Evolutionary conservation across 2,797 vertebrate genomes (phyloP), one percentile per base, ranked within the genome.

Genomic region (Labroides dimidiatus): DNA sequence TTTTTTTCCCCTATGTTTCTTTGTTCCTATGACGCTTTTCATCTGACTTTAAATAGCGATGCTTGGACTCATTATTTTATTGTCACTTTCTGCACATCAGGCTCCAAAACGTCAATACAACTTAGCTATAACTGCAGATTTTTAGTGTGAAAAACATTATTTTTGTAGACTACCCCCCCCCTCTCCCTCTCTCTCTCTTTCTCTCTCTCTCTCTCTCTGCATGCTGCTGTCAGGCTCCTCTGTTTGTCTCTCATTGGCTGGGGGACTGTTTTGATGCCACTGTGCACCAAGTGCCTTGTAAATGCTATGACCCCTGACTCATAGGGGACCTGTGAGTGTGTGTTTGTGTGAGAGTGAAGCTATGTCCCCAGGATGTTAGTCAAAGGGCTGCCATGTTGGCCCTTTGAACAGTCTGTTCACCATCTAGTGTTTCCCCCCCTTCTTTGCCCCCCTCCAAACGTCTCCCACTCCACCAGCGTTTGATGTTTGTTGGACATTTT

Each of bases 401-500:
- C 56, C 76, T 84, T 87, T 88, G 78, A 84, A 87, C 42, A 82
- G 66, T 53, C 30, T 59, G 23, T 69, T 85, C 75, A 72, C 66
- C 64, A 75, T 82, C 67, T 72, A 58, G 47, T 77, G 27, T 43
- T 65, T 80, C 75, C 82, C 64, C 42, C 61, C 39, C 13, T 59
- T 39, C 13, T 53, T 20, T 57, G 19, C 17, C 45, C 23, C 56
- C 39, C 52, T 19, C 48, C 37, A 58, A 66, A 62, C 71, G 61
- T 74, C 68, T 78, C 73, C 72, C 62, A 47, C 71, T 61, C 56
- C 73, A 61, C 59, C 64, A 0, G 1, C 1, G 15, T 90, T 81
- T 89, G 80, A 90, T 87, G 81, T 84, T 64, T 75, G 61, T 67
- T 80, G 84, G 84, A 78, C 80, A 85, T 85, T 88, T 83, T 81